Percentiles rank a stretch among this genome's conserved stretches.
These are phyloP conservation scores for Helicoverpa assulta DNA, from an alignment of 2,888 invertebrate genomes.

Conservation along the genomic window DNA sequence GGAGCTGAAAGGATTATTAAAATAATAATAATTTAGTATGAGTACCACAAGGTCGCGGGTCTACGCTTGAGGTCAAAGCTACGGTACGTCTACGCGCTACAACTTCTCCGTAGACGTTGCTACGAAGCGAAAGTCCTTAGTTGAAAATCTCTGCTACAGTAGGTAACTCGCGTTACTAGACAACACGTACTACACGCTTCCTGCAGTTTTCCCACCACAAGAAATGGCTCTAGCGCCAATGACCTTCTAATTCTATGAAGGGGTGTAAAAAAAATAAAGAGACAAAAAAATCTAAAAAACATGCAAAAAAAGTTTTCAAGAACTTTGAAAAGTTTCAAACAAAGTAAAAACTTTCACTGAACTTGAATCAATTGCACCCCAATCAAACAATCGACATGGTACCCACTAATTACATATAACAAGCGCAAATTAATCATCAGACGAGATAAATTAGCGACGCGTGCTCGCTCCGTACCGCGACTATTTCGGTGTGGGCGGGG, in stretches of 20 bases:
- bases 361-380: constrained; percentile 56
- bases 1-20: not conserved
- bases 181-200: constrained; percentile 24
- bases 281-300: not conserved
- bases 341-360: constrained; percentile 33
- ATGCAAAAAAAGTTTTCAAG: not conserved
- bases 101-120: constrained; percentile 70
- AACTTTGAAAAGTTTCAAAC: constrained; percentile 9
- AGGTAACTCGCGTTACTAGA: constrained; percentile 60
- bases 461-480: constrained; percentile 75
- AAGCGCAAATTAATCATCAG: constrained; percentile 83
- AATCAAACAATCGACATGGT: constrained; percentile 69
- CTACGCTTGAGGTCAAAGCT: constrained; percentile 79
- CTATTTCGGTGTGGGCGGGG: constrained; percentile 85
- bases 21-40: constrained; percentile 26
- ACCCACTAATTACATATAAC: constrained; percentile 80
- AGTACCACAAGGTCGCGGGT: constrained; percentile 61
- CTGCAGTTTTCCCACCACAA: constrained; percentile 19
- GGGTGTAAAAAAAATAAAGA: not conserved
- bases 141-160: constrained; percentile 77
- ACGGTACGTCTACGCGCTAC: constrained; percentile 82
- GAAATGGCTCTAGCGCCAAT: not conserved
- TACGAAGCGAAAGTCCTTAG: constrained; percentile 76
- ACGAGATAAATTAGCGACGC: constrained; percentile 81
- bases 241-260: not conserved